Evolutionary conservation across 2,113 vertebrate genomes (phyloP).

Genomic region (Physeter macrocephalus): DNA sequence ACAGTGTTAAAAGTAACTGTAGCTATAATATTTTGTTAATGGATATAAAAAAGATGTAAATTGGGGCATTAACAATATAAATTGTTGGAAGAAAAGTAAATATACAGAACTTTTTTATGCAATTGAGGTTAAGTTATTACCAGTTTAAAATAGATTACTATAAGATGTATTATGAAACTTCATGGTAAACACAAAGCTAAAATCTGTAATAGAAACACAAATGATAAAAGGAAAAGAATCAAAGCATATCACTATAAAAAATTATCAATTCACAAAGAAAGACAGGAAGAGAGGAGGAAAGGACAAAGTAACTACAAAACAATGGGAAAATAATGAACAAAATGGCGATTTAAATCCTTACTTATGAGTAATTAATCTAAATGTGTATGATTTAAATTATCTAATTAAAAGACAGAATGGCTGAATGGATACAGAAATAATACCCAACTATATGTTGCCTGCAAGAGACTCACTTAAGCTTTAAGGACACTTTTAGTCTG

Average conservation of each 20-base stretch:
- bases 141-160: not conserved
- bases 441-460: not conserved
- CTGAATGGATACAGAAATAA: not conserved
- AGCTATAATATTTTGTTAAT: not conserved
- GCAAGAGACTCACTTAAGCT: not conserved
- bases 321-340: not conserved
- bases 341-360: not conserved
- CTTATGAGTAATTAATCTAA: not conserved
- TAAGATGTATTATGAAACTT: not conserved
- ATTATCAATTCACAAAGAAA: not conserved
- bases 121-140: not conserved
- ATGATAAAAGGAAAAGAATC: not conserved
- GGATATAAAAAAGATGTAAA: not conserved
- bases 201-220: not conserved
- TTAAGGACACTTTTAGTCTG: not conserved
- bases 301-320: not conserved
- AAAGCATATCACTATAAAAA: not conserved
- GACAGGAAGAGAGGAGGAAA: not conserved
- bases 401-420: not conserved
- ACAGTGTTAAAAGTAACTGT: not conserved
- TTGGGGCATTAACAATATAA: not conserved
- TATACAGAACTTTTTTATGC: not conserved
- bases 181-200: not conserved
- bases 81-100: not conserved
- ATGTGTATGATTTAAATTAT: not conserved